A percentile compares a stretch with the other conserved stretches of the same genome.
Evolutionary conservation across 2,113 vertebrate genomes (phyloP).

Genomic region (Hypanus sabinus): DNA sequence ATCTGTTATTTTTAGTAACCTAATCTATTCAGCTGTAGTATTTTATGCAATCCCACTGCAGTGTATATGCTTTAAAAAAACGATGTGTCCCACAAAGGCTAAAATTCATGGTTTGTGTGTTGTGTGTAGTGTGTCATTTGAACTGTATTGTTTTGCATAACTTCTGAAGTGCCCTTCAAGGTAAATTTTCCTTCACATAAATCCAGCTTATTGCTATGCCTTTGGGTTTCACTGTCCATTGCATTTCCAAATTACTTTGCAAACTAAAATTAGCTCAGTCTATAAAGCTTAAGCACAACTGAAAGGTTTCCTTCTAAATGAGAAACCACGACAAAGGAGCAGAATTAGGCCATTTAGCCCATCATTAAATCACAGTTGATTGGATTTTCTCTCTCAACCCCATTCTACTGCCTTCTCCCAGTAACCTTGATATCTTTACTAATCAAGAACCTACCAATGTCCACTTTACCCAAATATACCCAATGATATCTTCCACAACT

Average conservation of each 20-base stretch:
- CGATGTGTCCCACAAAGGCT: not conserved
- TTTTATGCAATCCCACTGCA: not conserved
- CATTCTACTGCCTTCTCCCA: too few species aligned
- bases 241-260: not conserved
- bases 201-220: constrained; percentile 7
- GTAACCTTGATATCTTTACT: too few species aligned
- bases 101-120: not conserved
- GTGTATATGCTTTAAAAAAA: not conserved
- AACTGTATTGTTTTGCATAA: not conserved
- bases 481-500: too few species aligned
- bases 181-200: not conserved
- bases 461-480: too few species aligned
- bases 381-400: too few species aligned
- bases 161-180: constrained; percentile 26
- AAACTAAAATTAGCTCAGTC: constrained; percentile 4
- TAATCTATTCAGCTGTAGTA: not conserved
- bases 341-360: too few species aligned
- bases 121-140: not conserved
- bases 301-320: not conserved
- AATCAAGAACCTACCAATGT: too few species aligned
- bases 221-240: not conserved
- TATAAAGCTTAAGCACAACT: not conserved
- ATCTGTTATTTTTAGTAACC: not conserved
- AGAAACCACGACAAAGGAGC: not conserved
- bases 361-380: too few species aligned